Base-by-base conservation (phyloP, 2,888 invertebrate species). In the Tortricodes alternella region DNA sequence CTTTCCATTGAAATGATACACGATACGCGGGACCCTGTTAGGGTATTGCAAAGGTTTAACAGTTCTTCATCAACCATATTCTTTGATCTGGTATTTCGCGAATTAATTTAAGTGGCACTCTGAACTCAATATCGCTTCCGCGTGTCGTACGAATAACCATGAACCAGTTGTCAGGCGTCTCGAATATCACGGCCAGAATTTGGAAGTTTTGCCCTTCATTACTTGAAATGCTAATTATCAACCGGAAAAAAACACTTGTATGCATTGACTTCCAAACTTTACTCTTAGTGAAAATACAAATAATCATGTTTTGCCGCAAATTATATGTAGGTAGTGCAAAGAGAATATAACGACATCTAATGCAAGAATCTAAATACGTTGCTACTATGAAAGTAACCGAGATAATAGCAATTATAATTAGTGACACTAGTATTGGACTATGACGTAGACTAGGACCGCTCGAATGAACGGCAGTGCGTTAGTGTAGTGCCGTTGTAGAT, bases 91-190 rank as follows among this genome's bases (percentile, higher is more conserved):
- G 15, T 6, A 29, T 18, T 18, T 16, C 2, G 11, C 11, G 18
- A 34, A 23, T 19, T 27, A 3, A 29, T 16, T 11, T 43, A 43
- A 52, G 34, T 24, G 16, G 5, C 35, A 27, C 35, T 44, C 35
- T 44, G 23, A 46, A 51, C 58, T 51, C 62, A 67, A 69, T 69
- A 67, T 62, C 63, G 68, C 62, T 65, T 67, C 65, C 66, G 65
- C 62, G 61, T 64, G 62, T 61, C 65, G 67, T 60, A 66, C 69
- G 67, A 70, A 69, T 73, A 72, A 67, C 64, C 52, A 44, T 58
- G 62, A 70, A 70, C 68, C 60, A 65, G 65, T 66, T 59, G 24
- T 59, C 21, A 35, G 23, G 18, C 37, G 18, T 43, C 23, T 59
- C 21, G 46, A 16, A 13, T 38, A 52, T 34, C 60, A 49, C 35